Evolutionary conservation across 2,113 vertebrate species (phyloP), one percentile per base, ranked within the genome.

Genomic region (Hiodon tergisus): DNA sequence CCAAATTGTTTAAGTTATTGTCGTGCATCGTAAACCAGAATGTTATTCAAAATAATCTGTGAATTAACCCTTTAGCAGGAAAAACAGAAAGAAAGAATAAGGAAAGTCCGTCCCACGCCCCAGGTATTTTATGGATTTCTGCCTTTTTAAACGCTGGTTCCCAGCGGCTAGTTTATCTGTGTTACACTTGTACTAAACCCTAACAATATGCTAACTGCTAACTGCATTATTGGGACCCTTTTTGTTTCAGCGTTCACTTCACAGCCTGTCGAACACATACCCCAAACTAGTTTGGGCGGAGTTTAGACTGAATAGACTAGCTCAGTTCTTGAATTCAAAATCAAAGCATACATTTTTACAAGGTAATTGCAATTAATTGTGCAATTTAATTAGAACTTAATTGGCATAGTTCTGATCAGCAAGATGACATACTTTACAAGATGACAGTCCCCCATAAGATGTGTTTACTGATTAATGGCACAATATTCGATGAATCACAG

Each of bases 81-180:
- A 84, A 95, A 94, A 90, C 92, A 88, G 89, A 91, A 90, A 88
- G 91, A 90, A 81, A 94, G 90, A 90, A 89, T 93, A 93, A 94
- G 92, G 92, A 92, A 87, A 92, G 79, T 86, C 48, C 90, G 72
- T 60, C 88, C 83, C 69, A 79, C 85, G 71, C 91, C 92, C 71
- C 92, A 99, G 97, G 96, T 99, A 98, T 93, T 94, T 91, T 84
- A 54, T 72, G 80, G 69, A 0, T 58, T 78, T 76, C 71, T 76
- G 16, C 75, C 74, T 75, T 69, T 74, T 54, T 54, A n/a, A 61
- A 47, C 60, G 61, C 65, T 2, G 66, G 31, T 69, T 76, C 31
- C 31, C 67, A 67, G 50, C 51, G 13, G n/a, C 73, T 54, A 9
- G 4, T 63, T 10, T 54, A 4, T 54, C 52, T 4, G 14, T 5